Base-by-base conservation (phyloP, 2,113 vertebrate genomes). In the Philantomba maxwellii region DNA sequence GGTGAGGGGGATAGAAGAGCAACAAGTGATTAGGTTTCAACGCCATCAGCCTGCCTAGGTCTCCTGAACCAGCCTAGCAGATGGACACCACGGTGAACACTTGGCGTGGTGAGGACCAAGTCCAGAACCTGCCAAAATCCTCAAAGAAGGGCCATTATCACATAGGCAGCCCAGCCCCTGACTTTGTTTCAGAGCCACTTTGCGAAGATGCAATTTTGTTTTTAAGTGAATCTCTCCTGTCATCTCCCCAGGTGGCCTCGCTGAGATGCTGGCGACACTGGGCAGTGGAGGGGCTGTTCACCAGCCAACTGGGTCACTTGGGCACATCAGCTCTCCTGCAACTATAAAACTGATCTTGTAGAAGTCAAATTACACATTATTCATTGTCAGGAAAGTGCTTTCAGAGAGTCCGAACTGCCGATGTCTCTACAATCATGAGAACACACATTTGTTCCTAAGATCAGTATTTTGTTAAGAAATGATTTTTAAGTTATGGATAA, bases 71-170 rank as follows among this genome's bases (percentile, higher is more conserved):
- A 36, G 89, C 62, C 19, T 7, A 39, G 62, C 55, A 73, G 5
- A 3, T 0, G 12, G 23, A 70, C 25, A 12, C 0, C 7, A 33
- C 0, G 30, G n/a, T 6, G 21, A 39, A 70, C 0, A 36, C 1
- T n/a, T 78, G 17, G 12, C 1, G 2, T 55, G 10, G 8, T 62
- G 15, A 53, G n/a, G 47, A 87, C 1, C 19, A 5, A 2, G 3
- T 53, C 12, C 23, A 45, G 25, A 89, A 87, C n/a, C 39, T 66
- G 82, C 66, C 3, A 8, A 66, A 82, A 64, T 43, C 81, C 47
- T 77, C 11, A 87, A 75, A 26, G 1, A 8, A 85, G 36, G 30
- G 36, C 43, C 45, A 26, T 1, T 7, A 23, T 2, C 53, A 36
- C 33, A 28, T 2, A 17, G 0, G 6, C 47, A 62, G 3, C 55